Percentiles rank a stretch among this genome's conserved stretches.
Evolutionary conservation across 2,797 vertebrate species (phyloP).

Genomic region (Euthynnus affinis): DNA sequence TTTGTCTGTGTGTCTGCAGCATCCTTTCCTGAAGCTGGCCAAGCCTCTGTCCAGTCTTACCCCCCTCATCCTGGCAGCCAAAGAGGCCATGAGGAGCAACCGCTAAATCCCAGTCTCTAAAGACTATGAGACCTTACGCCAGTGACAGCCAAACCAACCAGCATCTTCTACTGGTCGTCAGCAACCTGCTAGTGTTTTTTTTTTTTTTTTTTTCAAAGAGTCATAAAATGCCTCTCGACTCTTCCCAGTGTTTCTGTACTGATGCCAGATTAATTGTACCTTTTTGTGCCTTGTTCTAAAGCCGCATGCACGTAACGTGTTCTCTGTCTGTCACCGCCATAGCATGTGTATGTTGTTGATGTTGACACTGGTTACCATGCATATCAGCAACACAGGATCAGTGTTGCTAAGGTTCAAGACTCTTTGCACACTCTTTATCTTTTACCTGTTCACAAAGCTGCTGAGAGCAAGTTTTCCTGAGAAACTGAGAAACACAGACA

Average conservation of each 20-base stretch:
- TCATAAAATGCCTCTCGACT: slow-evolving; percentile 38
- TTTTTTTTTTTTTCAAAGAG: slow-evolving; percentile 2
- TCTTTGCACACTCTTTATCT: slow-evolving; percentile 10
- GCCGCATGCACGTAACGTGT: slow-evolving; percentile 5
- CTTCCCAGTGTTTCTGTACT: slow-evolving; percentile 32
- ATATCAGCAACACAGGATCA: slow-evolving; percentile 1
- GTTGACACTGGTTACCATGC: slow-evolving; percentile 9
- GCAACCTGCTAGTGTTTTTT: slow-evolving; percentile 27
- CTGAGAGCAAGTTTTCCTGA: not conserved
- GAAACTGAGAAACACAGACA: not conserved
- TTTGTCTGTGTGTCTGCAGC: slow-evolving; percentile 80
- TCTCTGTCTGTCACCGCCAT: slow-evolving; percentile 9
- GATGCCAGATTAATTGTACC: slow-evolving; percentile 35
- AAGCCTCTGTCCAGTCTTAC: slow-evolving; percentile 98
- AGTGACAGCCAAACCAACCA: slow-evolving; percentile 21
- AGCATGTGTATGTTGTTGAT: slow-evolving; percentile 10
- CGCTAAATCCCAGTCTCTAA: slow-evolving; percentile 60
- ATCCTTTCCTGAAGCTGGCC: slow-evolving; percentile 97
- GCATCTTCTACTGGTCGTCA: slow-evolving; percentile 26
- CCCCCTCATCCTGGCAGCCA: slow-evolving; percentile 97
- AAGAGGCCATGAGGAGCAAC: slow-evolving; percentile 98
- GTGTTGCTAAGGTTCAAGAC: slow-evolving; percentile 13
- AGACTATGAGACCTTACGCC: slow-evolving; percentile 34
- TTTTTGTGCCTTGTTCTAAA: slow-evolving; percentile 46
- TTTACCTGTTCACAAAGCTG: slow-evolving; percentile 3